These are phyloP conservation scores for Arrhamphus sclerolepis DNA, from an alignment of 2,797 vertebrate genomes.

Conservation along the genomic window DNA sequence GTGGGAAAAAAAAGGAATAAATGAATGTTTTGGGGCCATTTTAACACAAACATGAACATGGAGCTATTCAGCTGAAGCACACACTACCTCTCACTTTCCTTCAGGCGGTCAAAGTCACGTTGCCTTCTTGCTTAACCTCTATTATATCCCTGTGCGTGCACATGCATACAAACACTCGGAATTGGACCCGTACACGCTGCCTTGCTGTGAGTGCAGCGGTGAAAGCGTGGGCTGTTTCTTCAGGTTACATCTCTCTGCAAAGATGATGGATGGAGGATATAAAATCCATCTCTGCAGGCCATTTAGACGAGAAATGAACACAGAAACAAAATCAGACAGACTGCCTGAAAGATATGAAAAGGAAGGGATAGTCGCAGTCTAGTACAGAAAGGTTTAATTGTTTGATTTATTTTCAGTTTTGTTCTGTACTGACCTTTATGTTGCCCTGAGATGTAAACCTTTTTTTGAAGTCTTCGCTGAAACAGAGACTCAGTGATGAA, in stretches of 20 bases:
- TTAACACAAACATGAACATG: constrained; percentile 27
- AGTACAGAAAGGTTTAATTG: too few relatives aligned
- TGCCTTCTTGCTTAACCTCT: constrained; percentile 67
- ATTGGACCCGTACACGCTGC: background rate
- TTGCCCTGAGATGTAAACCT: too few relatives aligned
- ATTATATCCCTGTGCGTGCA: constrained; percentile 39
- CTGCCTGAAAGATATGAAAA: too few relatives aligned
- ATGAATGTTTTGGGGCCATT: constrained; percentile 41
- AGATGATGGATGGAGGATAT: constrained; percentile 69
- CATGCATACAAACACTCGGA: background rate
- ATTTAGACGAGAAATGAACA: constrained; percentile 46
- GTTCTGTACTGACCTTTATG: too few relatives aligned
- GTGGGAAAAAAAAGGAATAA: constrained; percentile 1
- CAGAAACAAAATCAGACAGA: constrained; percentile 5
- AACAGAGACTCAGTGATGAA: too few relatives aligned
- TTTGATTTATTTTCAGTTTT: too few relatives aligned
- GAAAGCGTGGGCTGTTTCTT: constrained; percentile 57
- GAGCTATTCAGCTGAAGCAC: constrained; percentile 25
- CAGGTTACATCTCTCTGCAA: constrained; percentile 59
- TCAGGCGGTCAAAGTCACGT: constrained; percentile 48
- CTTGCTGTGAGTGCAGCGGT: constrained; percentile 13
- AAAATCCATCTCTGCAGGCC: constrained; percentile 57
- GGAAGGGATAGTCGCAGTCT: too few relatives aligned
- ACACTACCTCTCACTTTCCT: constrained; percentile 23
- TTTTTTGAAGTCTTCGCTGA: too few relatives aligned